phyloP scores from a whole-genome alignment of 2,888 invertebrate genomes.

The Muscina levida region DNA sequence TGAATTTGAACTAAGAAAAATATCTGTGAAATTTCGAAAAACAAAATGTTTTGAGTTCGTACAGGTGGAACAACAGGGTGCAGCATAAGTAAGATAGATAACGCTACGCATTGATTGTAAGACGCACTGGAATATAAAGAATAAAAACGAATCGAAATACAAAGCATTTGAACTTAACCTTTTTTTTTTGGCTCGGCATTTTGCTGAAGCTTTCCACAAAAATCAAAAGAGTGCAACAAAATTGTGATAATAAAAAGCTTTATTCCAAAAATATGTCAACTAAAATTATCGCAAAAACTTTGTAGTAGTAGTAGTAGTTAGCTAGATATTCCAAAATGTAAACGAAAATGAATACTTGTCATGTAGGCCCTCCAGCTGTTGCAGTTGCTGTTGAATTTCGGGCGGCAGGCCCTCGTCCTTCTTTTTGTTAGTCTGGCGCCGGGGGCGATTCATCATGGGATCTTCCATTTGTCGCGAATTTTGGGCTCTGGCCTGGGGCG shows the following conservation, averaged over 20 bases:
- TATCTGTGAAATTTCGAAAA: constrained; percentile 2
- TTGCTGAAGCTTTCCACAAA: constrained; percentile 59
- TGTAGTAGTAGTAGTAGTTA: background rate
- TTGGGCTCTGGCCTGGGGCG: constrained; percentile 74
- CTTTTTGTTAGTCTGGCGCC: constrained; percentile 72
- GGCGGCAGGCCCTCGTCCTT: constrained; percentile 68
- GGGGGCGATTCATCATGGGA: constrained; percentile 78
- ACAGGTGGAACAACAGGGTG: constrained; percentile 31
- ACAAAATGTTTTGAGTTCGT: background rate
- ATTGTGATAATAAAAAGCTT: constrained; percentile 57
- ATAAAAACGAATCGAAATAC: background rate
- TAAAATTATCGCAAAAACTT: constrained; percentile 52
- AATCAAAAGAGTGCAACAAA: constrained; percentile 65
- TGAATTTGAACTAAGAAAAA: background rate
- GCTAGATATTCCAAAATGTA: constrained; percentile 38
- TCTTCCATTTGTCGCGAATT: constrained; percentile 76
- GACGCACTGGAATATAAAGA: background rate
- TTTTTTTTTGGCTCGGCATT: constrained; percentile 6
- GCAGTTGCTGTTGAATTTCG: constrained; percentile 62
- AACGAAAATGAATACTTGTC: constrained; percentile 73
- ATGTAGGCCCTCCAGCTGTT: constrained; percentile 68
- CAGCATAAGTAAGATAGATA: background rate
- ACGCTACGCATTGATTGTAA: background rate
- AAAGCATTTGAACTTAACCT: constrained; percentile 60
- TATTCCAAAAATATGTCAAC: constrained; percentile 63